A percentile compares a stretch with the other conserved stretches of the same genome.
phyloP scores from a whole-genome alignment of 2,888 invertebrate genomes.

The Agriotes lineatus region DNA sequence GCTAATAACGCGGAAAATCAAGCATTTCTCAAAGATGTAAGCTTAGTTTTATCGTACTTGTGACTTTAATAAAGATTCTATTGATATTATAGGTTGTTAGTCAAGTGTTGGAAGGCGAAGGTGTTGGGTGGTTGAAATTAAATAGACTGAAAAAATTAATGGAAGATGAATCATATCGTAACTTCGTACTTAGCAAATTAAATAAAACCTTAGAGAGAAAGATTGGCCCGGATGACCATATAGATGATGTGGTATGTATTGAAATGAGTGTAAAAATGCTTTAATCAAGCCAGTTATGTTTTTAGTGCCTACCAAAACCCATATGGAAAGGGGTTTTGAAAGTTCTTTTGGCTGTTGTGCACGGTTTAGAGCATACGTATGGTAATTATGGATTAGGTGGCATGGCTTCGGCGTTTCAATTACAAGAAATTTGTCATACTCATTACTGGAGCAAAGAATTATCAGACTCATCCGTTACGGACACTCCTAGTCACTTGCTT shows the following conservation, averaged over 20 bases:
- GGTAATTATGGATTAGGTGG: conserved; percentile 95
- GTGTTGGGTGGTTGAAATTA: conserved; percentile 96
- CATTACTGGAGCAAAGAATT: conserved; percentile 96
- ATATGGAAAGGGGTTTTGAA: conserved; percentile 98
- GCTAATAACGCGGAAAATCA: conserved; percentile 92
- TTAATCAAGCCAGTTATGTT: no score
- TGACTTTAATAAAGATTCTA: no score
- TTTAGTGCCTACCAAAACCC: conserved; percentile 87
- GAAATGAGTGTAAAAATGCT: no score
- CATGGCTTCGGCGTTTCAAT: conserved; percentile 96
- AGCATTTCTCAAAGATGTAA: conserved; percentile 90
- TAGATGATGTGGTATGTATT: conserved; percentile 93
- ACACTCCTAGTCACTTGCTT: conserved; percentile 56
- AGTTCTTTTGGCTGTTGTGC: conserved; percentile 88
- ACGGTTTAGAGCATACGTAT: conserved; percentile 92
- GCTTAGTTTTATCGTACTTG: no score
- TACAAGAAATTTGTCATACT: conserved; percentile 98
- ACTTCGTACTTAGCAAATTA: conserved; percentile 93
- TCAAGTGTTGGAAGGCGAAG: conserved; percentile 90
- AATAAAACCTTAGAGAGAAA: conserved; percentile 94
- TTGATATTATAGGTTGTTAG: conserved; percentile 74
- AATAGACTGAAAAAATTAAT: conserved; percentile 94
- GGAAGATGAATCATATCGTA: conserved; percentile 99
- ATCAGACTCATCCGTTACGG: conserved; percentile 69
- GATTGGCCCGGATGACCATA: conserved; percentile 94